A percentile compares a stretch with the other conserved stretches of the same genome.
Evolutionary conservation across 2,797 vertebrate genomes (phyloP).

Genomic region (Alectoris magna): DNA sequence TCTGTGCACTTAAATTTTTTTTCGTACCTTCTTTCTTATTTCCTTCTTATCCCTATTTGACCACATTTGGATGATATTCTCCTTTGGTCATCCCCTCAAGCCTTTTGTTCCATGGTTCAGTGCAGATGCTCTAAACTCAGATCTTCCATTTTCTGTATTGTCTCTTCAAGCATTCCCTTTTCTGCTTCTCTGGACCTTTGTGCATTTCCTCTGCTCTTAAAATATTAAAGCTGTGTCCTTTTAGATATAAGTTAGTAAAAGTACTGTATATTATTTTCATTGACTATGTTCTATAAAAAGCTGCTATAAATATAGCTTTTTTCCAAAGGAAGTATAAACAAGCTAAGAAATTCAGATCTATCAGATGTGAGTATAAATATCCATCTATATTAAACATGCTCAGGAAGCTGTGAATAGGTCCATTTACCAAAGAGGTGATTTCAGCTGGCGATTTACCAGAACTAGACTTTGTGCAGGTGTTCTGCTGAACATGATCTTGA

Average conservation of each 20-base stretch:
- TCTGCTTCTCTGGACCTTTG: neutral
- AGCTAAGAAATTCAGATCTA: constrained; percentile 29
- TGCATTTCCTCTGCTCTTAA: constrained; percentile 34
- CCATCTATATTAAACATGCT: neutral
- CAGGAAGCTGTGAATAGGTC: neutral
- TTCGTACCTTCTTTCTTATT: constrained; percentile 34
- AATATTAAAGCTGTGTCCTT: constrained; percentile 50
- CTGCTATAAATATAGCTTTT: constrained; percentile 36
- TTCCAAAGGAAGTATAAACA: constrained; percentile 50
- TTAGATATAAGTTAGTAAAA: constrained; percentile 15
- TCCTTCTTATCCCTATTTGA: constrained; percentile 5
- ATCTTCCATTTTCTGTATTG: neutral
- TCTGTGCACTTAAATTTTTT: constrained; percentile 44
- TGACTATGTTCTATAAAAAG: constrained; percentile 35
- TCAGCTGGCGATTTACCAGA: constrained; percentile 31
- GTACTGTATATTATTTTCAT: constrained; percentile 27
- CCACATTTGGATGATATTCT: neutral
- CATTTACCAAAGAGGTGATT: neutral
- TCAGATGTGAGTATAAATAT: constrained; percentile 23
- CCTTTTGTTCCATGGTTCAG: neutral
- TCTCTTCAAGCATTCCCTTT: neutral
- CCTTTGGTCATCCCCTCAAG: neutral
- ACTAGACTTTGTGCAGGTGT: neutral
- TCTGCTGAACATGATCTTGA: neutral
- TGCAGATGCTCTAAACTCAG: neutral